A percentile compares a stretch with the other conserved stretches of the same genome.
These are phyloP conservation scores for Enteromius radiatus DNA, from an alignment of 2,797 vertebrate genomes.

Conservation along the genomic window DNA sequence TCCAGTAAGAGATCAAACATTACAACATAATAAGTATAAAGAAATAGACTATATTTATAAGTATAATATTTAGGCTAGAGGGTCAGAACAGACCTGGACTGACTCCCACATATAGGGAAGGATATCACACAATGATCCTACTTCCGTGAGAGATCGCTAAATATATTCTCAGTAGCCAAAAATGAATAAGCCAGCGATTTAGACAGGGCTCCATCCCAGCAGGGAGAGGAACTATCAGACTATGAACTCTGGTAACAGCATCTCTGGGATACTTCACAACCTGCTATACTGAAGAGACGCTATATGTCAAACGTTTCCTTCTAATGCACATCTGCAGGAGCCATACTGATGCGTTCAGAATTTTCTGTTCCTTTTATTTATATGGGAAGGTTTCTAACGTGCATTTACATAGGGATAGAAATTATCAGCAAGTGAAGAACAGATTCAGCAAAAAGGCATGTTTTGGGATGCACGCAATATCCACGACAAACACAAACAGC, in stretches of 20 bases:
- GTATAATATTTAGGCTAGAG: conserved; percentile 39
- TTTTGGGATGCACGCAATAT: conserved; percentile 35
- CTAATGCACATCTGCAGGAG: not conserved
- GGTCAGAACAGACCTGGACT: conserved; percentile 20
- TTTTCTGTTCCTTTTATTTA: not conserved
- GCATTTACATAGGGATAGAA: conserved; percentile 11
- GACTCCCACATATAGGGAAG: conserved; percentile 3
- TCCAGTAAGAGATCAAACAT: conserved; percentile 46
- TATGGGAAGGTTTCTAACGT: not conserved
- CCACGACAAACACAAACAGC: conserved; percentile 24
- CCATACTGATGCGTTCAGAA: not conserved
- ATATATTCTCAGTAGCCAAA: conserved; percentile 25
- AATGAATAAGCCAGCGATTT: conserved; percentile 23
- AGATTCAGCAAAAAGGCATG: conserved; percentile 47
- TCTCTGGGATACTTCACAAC: conserved; percentile 16
- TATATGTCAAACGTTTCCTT: not conserved
- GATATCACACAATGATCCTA: conserved; percentile 34
- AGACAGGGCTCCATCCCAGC: conserved; percentile 26
- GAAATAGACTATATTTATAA: conserved; percentile 9
- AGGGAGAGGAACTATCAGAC: conserved; percentile 35
- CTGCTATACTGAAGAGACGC: conserved; percentile 11
- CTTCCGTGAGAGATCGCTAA: conserved; percentile 24
- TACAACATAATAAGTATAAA: conserved; percentile 34
- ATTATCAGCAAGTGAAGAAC: conserved; percentile 40
- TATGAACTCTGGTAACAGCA: conserved; percentile 35